Conservation (phyloP, 2,888 invertebrate species). For the Conchocele bisecta region DNA sequence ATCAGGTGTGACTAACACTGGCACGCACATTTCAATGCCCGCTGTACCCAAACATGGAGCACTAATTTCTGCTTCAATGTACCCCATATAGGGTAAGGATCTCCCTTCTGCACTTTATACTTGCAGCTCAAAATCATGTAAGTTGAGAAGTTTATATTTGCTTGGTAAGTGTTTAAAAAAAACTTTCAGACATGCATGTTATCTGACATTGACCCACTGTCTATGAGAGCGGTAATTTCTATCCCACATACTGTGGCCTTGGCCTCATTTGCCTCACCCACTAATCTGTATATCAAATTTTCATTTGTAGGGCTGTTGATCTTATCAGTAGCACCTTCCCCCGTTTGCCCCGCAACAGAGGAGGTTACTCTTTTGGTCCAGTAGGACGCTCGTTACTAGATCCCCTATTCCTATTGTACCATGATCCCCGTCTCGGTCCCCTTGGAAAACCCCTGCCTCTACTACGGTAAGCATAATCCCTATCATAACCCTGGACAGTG, state of each 20-base stretch:
- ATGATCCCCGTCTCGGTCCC: neutral
- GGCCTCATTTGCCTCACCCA: neutral
- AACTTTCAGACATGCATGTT: neutral
- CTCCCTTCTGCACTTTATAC: conserved; percentile 7
- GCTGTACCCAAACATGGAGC: neutral
- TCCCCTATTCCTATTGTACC: neutral
- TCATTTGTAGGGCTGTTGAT: neutral
- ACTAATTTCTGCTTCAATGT: neutral
- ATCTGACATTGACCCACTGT: conserved; percentile 8
- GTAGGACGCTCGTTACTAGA: neutral
- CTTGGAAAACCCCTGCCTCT: neutral
- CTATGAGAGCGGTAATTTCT: neutral
- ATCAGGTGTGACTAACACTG: conserved; percentile 3
- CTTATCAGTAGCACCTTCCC: neutral
- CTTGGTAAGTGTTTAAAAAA: neutral
- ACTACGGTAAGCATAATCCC: neutral
- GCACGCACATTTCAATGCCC: neutral
- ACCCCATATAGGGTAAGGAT: neutral
- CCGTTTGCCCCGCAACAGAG: conserved; percentile 10
- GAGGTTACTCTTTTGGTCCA: conserved; percentile 1
- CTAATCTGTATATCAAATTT: neutral
- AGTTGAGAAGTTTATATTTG: neutral
- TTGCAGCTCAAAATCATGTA: neutral
- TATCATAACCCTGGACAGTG: no score
- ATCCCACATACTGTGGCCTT: neutral